Percentiles rank a stretch among this genome's conserved stretches.
These are phyloP conservation scores for Melozone crissalis DNA, from an alignment of 2,113 vertebrate genomes.

Conservation along the genomic window DNA sequence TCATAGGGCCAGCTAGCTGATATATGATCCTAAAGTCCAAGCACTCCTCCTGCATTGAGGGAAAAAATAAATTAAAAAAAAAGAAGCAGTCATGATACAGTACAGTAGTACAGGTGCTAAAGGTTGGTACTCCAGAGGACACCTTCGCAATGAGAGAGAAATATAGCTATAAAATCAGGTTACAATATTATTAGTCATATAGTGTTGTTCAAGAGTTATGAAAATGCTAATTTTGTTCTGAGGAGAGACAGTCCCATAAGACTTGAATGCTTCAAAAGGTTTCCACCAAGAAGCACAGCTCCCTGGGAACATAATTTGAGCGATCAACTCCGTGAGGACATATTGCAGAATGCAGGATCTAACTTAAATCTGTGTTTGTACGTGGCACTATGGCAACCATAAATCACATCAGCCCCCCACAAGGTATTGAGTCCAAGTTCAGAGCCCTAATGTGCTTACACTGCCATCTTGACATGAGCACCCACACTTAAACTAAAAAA, in stretches of 20 bases:
- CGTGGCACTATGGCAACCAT: background rate
- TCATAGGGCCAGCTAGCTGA: background rate
- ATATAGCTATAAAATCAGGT: background rate
- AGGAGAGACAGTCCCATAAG: background rate
- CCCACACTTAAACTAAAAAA: background rate
- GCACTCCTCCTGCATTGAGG: background rate
- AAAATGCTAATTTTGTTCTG: background rate
- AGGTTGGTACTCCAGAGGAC: background rate
- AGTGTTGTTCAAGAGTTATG: background rate
- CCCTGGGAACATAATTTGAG: constrained; percentile 3
- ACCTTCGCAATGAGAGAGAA: background rate
- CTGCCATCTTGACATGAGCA: background rate
- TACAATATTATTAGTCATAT: background rate
- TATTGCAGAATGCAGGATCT: background rate
- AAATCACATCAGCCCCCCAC: background rate
- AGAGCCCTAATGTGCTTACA: background rate
- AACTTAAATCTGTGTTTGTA: constrained; percentile 11
- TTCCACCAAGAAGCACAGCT: background rate
- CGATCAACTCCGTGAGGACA: background rate
- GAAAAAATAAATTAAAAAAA: background rate
- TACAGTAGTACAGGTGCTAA: background rate
- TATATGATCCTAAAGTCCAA: background rate
- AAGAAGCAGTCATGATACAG: background rate
- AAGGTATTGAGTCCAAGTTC: background rate
- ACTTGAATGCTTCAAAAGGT: background rate